phyloP scores from a whole-genome alignment of 2,888 invertebrate genomes.

The Enoplolaimus lenunculus region DNA sequence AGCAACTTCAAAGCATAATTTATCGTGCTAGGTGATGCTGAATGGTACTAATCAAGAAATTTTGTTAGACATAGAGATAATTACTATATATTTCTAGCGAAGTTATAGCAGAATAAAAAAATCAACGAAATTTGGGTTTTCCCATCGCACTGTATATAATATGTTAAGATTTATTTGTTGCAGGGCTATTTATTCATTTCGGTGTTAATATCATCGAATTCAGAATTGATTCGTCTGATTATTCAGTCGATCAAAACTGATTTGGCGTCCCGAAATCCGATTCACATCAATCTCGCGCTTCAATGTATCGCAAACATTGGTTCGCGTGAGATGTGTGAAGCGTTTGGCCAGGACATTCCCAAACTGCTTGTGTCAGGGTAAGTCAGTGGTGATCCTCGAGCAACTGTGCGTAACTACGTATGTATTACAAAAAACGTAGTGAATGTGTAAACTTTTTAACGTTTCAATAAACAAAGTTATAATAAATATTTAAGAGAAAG shows the following conservation, averaged over 20 bases:
- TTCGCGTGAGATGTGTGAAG: conserved; percentile 99
- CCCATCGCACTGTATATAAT: too few relatives aligned
- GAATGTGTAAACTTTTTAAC: background rate
- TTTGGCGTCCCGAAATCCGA: conserved; percentile 70
- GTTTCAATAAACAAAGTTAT: background rate
- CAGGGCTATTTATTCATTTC: conserved; percentile 98
- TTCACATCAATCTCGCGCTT: conserved; percentile 91
- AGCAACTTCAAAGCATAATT: too few relatives aligned
- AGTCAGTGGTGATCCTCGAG: too few relatives aligned
- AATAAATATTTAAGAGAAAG: too few relatives aligned
- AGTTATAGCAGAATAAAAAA: too few relatives aligned
- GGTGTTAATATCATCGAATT: conserved; percentile 93
- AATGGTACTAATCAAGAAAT: too few relatives aligned
- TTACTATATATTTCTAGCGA: too few relatives aligned
- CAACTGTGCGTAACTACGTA: too few relatives aligned
- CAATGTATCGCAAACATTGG: conserved; percentile 99
- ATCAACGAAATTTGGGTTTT: too few relatives aligned
- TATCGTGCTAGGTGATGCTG: too few relatives aligned
- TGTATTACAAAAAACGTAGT: too few relatives aligned
- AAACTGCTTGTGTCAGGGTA: conserved; percentile 79
- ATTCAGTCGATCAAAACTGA: conserved; percentile 99
- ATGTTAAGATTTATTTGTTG: conserved; percentile 22
- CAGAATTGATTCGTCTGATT: conserved; percentile 94
- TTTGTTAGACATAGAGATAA: too few relatives aligned
- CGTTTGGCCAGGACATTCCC: conserved; percentile 92